Conservation (phyloP, 2,888 invertebrate genomes). For the Rhimphoctona megacephalus region DNA sequence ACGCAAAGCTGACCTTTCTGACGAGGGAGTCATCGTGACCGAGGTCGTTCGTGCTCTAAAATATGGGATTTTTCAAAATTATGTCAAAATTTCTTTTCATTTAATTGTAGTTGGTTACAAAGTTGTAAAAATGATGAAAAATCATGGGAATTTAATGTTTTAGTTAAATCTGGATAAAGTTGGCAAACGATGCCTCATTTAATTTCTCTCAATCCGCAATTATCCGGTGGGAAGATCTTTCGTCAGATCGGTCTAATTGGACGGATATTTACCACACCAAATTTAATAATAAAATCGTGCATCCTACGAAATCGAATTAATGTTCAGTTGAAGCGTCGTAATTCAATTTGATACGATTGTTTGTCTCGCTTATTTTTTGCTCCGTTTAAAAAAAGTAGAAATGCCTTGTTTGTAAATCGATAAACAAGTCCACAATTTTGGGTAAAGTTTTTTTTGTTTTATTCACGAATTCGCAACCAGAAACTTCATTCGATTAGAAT, state of each 20-base stretch:
- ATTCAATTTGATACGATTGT: conserved; percentile 44
- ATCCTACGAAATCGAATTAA: conserved; percentile 4
- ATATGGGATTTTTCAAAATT: conserved; percentile 21
- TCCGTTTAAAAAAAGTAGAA: not conserved
- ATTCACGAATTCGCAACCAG: not conserved
- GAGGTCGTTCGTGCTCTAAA: conserved; percentile 18
- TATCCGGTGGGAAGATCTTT: conserved; percentile 8
- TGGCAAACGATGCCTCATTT: not conserved
- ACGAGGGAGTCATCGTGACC: conserved; percentile 17
- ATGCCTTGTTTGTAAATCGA: too few relatives aligned
- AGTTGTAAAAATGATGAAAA: not conserved
- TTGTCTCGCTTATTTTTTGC: conserved; percentile 4
- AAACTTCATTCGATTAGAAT: not conserved
- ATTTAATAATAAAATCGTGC: conserved; percentile 7
- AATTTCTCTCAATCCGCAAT: not conserved
- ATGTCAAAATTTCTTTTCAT: not conserved
- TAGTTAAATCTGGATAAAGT: not conserved
- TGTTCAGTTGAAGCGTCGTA: not conserved
- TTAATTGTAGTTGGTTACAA: not conserved
- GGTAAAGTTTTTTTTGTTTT: not conserved
- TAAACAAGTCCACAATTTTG: not conserved
- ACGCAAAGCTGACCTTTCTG: conserved; percentile 59
- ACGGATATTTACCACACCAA: conserved; percentile 28
- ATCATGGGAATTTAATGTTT: not conserved
- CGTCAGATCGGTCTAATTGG: conserved; percentile 34